A percentile compares a stretch with the other conserved stretches of the same genome.
phyloP scores from a whole-genome alignment of 2,888 invertebrate genomes.

The Lordiphosa fenestrarum region DNA sequence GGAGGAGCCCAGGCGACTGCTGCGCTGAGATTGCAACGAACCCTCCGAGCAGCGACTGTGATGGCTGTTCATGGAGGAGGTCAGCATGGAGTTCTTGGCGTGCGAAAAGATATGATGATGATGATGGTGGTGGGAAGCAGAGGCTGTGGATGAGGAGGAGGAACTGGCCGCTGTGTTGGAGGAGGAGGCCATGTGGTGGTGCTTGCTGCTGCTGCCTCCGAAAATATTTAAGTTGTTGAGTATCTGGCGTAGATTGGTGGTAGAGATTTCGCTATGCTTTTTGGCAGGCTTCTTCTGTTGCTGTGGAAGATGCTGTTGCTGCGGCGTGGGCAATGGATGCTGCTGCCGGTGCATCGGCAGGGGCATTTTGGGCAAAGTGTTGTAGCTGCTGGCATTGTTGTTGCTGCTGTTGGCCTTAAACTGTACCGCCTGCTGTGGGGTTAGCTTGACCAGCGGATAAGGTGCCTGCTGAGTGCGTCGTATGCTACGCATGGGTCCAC shows the following conservation, averaged over 20 bases:
- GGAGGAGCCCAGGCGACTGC: constrained; percentile 77
- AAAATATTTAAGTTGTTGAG: constrained; percentile 91
- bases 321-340: constrained; percentile 53
- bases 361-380: constrained; percentile 75
- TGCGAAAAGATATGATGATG: constrained; percentile 66
- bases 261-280: constrained; percentile 79
- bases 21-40: constrained; percentile 75
- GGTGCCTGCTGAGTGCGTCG: constrained; percentile 90
- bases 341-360: constrained; percentile 59
- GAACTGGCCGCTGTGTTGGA: constrained; percentile 30
- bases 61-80: constrained; percentile 79
- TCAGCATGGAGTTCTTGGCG: constrained; percentile 72
- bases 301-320: constrained; percentile 46
- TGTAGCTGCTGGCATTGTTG: constrained; percentile 57
- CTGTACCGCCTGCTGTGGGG: constrained; percentile 79
- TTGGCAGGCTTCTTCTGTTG: constrained; percentile 68
- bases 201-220: constrained; percentile 77
- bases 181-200: constrained; percentile 31
- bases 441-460: constrained; percentile 89
- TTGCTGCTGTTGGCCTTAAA: constrained; percentile 52
- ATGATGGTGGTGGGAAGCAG: constrained; percentile 30
- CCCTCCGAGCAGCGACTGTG: constrained; percentile 80
- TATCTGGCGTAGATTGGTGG: constrained; percentile 87
- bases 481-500: constrained; percentile 86
- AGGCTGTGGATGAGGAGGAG: constrained; percentile 42